Evolutionary conservation across 2,113 vertebrate genomes (phyloP).

Genomic region (Phaethornis superciliosus): DNA sequence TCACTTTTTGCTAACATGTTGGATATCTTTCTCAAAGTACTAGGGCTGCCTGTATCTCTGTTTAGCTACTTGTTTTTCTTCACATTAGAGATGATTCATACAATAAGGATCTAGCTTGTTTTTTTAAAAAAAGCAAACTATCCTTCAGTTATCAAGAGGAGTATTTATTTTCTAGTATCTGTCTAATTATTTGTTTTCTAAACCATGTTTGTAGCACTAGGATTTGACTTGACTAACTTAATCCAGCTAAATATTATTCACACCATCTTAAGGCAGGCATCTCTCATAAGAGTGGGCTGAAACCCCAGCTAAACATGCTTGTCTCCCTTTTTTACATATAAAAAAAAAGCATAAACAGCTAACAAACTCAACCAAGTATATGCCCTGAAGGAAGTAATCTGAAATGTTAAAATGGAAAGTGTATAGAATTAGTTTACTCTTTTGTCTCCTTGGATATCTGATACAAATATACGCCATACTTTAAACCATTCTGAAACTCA

Average conservation of each 20-base stretch:
- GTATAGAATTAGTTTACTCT: background rate
- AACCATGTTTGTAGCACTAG: background rate
- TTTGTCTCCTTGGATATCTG: conserved; percentile 9
- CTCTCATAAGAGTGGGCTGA: conserved; percentile 13
- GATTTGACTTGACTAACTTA: conserved; percentile 31
- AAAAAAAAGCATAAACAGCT: conserved; percentile 11
- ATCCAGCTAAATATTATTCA: conserved; percentile 8
- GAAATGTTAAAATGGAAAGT: conserved; percentile 32
- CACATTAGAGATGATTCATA: conserved; percentile 7
- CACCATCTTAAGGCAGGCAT: conserved; percentile 9
- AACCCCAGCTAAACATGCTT: background rate
- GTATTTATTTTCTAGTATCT: background rate
- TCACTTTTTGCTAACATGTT: background rate
- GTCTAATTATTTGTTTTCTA: conserved; percentile 20
- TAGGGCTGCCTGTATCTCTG: background rate
- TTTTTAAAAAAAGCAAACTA: background rate
- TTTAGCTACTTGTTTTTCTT: conserved; percentile 40
- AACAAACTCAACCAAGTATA: conserved; percentile 21
- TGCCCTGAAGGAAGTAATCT: conserved; percentile 26
- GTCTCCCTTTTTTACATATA: conserved; percentile 17
- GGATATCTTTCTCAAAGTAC: background rate
- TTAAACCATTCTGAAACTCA: background rate
- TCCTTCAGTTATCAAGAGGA: background rate
- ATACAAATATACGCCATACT: background rate
- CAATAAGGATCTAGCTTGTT: background rate